These are phyloP conservation scores for Rhinopomastus cyanomelas DNA, from an alignment of 2,113 vertebrate species.

Conservation along the genomic window DNA sequence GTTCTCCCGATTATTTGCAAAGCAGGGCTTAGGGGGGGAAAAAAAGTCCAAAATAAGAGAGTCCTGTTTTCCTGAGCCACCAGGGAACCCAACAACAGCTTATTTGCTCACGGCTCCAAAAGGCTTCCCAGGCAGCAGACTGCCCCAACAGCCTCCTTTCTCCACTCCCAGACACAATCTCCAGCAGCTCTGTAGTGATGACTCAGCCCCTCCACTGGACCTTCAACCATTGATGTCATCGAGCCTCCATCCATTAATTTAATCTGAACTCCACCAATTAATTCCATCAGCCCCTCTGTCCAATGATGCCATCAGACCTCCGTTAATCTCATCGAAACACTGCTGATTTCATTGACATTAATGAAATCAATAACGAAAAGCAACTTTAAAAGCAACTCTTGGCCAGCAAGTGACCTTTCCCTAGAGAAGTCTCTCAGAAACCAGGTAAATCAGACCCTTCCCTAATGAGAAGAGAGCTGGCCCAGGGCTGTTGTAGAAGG, in stretches of 20 bases:
- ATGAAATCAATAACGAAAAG: no score
- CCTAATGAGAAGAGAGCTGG: no score
- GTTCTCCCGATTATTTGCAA: conserved; percentile 31
- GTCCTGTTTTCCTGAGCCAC: conserved; percentile 16
- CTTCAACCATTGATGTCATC: no score
- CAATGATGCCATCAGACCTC: no score
- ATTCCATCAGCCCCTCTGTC: no score
- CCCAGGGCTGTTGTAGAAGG: no score
- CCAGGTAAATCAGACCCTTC: no score
- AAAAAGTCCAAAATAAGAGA: not conserved
- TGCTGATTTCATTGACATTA: no score
- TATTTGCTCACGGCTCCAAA: conserved; percentile 47
- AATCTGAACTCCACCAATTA: no score
- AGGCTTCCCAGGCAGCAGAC: not conserved
- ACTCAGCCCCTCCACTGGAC: no score
- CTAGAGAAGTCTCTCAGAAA: not conserved
- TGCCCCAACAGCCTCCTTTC: conserved; percentile 32
- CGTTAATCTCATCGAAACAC: no score
- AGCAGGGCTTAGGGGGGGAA: not conserved
- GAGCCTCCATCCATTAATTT: no score
- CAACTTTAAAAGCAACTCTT: not conserved
- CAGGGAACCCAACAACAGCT: conserved; percentile 44
- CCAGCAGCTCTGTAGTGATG: not conserved
- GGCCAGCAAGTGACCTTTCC: not conserved
- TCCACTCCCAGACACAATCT: not conserved